These are phyloP conservation scores for Chydorus sphaericus DNA, from an alignment of 2,888 invertebrate species.

Conservation along the genomic window DNA sequence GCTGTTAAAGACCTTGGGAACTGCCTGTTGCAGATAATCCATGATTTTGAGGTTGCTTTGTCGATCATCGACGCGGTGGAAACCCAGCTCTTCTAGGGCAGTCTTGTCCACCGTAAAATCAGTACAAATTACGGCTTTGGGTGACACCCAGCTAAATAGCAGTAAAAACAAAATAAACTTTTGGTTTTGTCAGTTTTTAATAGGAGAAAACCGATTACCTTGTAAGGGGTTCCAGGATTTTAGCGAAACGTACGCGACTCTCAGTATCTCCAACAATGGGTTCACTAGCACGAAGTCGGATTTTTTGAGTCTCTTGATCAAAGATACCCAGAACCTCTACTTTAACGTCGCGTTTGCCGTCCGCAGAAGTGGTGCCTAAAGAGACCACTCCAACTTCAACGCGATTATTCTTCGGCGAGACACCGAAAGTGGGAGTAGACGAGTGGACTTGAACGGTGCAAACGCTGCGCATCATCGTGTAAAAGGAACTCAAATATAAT, in stretches of 20 bases:
- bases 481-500: constrained; percentile 47
- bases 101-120: constrained; percentile 59
- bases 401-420: constrained; percentile 30
- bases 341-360: constrained; percentile 56
- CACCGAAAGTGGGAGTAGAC: constrained; percentile 57
- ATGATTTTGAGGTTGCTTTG: constrained; percentile 61
- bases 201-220: not conserved
- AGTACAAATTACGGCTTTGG: constrained; percentile 57
- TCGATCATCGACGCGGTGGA: constrained; percentile 41
- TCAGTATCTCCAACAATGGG: constrained; percentile 46
- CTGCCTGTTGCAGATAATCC: constrained; percentile 71
- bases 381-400: constrained; percentile 59
- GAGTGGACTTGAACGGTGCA: constrained; percentile 69
- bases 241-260: constrained; percentile 49
- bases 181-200: not conserved
- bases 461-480: constrained; percentile 54
- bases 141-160: constrained; percentile 39
- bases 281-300: constrained; percentile 67
- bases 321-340: constrained; percentile 74
- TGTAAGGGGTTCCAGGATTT: constrained; percentile 53
- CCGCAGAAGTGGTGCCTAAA: constrained; percentile 68
- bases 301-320: constrained; percentile 52
- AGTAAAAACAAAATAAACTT: not conserved
- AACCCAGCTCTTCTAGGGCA: constrained; percentile 58
- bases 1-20: constrained; percentile 75